Conservation (phyloP, 2,113 vertebrate species). For the Aleadryas rufinucha region DNA sequence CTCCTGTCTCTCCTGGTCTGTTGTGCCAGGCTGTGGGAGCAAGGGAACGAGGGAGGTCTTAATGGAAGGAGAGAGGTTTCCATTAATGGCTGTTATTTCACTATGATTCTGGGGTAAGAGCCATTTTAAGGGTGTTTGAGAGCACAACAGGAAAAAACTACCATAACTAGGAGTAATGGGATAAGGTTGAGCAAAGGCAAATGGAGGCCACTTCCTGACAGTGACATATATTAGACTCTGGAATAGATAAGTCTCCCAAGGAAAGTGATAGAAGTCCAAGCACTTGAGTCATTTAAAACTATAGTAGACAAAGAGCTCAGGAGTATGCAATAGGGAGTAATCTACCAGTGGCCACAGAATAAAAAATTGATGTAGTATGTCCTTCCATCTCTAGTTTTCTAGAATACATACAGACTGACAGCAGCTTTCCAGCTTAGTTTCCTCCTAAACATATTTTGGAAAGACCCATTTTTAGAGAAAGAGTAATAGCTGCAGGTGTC, state of each 20-base stretch:
- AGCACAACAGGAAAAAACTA: conserved; percentile 13
- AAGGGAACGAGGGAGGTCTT: background rate
- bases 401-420: background rate
- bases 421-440: background rate
- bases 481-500: background rate
- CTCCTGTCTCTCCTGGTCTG: background rate
- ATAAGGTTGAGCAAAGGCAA: conserved; percentile 43
- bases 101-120: conserved; percentile 8
- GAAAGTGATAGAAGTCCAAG: background rate
- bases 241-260: conserved; percentile 4
- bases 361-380: background rate
- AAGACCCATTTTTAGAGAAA: background rate
- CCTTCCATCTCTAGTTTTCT: background rate
- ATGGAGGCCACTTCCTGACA: conserved; percentile 41
- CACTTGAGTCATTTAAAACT: conserved; percentile 18
- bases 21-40: background rate
- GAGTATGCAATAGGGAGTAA: background rate
- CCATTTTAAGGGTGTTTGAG: conserved; percentile 20
- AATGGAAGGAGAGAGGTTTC: background rate
- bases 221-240: conserved; percentile 35
- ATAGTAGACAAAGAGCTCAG: background rate
- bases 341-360: background rate
- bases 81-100: conserved; percentile 30
- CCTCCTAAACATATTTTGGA: background rate
- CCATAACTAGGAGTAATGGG: conserved; percentile 40